Evolutionary conservation across 2,888 invertebrate genomes (phyloP).

Genomic region (Priocnemis perturbator): DNA sequence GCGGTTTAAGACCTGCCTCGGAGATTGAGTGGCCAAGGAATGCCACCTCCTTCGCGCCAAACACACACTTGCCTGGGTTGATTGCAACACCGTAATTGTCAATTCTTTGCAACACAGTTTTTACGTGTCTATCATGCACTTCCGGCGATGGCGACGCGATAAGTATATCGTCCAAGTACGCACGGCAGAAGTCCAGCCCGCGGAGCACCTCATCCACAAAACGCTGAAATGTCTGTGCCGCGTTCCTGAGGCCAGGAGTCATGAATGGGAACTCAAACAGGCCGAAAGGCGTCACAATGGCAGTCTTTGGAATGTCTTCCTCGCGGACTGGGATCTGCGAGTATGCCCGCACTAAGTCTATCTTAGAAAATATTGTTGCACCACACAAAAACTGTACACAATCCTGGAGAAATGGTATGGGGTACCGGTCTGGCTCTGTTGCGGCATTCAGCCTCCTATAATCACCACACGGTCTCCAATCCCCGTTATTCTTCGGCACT

Average conservation of each 20-base stretch:
- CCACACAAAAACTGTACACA: conserved; percentile 16
- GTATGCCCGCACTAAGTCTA: conserved; percentile 20
- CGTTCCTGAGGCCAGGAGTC: conserved; percentile 50
- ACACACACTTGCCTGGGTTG: background rate
- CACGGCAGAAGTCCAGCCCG: background rate
- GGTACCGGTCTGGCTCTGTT: conserved; percentile 61
- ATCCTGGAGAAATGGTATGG: conserved; percentile 38
- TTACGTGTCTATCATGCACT: background rate
- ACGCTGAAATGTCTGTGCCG: conserved; percentile 4
- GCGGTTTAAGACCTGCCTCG: background rate
- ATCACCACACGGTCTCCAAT: conserved; percentile 66
- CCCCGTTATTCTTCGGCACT: conserved; percentile 54
- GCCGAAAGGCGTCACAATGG: conserved; percentile 22
- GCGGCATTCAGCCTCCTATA: conserved; percentile 59
- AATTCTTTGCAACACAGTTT: background rate
- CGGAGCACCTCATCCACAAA: background rate
- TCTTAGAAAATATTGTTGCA: conserved; percentile 19
- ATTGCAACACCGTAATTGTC: background rate
- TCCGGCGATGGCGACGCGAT: background rate
- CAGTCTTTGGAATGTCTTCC: conserved; percentile 25
- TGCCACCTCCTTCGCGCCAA: background rate
- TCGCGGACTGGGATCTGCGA: conserved; percentile 17
- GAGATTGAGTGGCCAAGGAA: background rate
- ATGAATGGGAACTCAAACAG: conserved; percentile 4
- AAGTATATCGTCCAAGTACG: background rate